phyloP scores from a whole-genome alignment of 2,888 invertebrate genomes.

The Syrista parreyssii region DNA sequence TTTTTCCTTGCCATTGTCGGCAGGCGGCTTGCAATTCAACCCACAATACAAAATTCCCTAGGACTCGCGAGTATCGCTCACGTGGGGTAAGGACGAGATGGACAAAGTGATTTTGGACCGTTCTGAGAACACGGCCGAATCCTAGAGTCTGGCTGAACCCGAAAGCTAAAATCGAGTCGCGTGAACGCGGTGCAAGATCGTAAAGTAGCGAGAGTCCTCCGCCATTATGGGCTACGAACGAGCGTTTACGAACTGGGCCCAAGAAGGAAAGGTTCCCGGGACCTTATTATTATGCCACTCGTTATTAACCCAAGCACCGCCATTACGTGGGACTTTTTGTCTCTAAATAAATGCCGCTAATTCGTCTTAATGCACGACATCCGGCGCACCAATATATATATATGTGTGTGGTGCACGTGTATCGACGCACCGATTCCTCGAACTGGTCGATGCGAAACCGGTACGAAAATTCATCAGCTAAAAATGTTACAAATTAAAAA shows the following conservation, averaged over 20 bases:
- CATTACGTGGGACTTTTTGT: constrained; percentile 51
- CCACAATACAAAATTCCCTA: too few relatives aligned
- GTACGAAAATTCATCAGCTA: too few relatives aligned
- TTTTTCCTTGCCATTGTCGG: too few relatives aligned
- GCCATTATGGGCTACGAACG: neutral
- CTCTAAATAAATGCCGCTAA: constrained; percentile 57
- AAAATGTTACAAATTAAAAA: too few relatives aligned
- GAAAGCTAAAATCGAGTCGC: neutral
- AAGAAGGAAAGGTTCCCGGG: neutral
- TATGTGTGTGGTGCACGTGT: constrained; percentile 12
- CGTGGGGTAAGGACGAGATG: too few relatives aligned
- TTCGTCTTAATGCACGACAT: constrained; percentile 54
- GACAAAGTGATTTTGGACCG: too few relatives aligned
- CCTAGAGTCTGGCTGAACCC: too few relatives aligned
- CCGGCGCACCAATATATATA: constrained; percentile 35
- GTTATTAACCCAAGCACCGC: constrained; percentile 35
- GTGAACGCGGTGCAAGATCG: constrained; percentile 10
- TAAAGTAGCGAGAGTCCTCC: neutral
- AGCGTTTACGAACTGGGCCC: neutral
- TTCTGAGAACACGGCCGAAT: too few relatives aligned
- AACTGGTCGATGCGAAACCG: constrained; percentile 5
- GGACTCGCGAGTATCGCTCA: too few relatives aligned
- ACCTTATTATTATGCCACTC: constrained; percentile 42
- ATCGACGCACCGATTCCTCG: constrained; percentile 28
- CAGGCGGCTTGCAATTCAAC: too few relatives aligned